These are phyloP conservation scores for Pterocles burchelli DNA, from an alignment of 2,113 vertebrate species.

Conservation along the genomic window DNA sequence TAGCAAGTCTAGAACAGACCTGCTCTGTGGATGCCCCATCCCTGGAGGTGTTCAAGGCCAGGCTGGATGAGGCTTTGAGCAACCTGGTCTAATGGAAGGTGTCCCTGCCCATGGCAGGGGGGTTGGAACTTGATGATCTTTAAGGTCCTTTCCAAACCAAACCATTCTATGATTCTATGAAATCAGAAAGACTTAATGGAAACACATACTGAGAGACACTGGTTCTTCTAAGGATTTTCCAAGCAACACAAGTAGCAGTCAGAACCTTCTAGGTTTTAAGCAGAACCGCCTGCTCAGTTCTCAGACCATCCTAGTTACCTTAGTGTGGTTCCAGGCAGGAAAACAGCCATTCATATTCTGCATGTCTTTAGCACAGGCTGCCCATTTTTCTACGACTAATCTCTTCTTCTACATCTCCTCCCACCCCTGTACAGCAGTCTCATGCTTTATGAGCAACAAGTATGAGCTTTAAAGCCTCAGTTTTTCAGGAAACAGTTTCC, in stretches of 20 bases:
- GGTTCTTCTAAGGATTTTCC: not conserved
- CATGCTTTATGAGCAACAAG: not conserved
- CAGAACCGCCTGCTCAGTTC: not conserved
- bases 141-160: no score
- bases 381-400: not conserved
- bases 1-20: no score
- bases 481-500: not conserved
- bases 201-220: not conserved
- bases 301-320: not conserved
- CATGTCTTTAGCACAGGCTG: fast-evolving
- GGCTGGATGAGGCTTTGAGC: no score
- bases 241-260: not conserved
- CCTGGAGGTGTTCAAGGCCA: no score
- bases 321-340: not conserved
- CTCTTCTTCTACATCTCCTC: not conserved
- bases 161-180: no score
- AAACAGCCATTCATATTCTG: fast-evolving
- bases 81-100: no score
- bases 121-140: no score
- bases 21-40: no score
- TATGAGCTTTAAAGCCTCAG: not conserved
- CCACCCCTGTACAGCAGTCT: not conserved
- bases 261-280: not conserved
- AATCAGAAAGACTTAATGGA: not conserved
- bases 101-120: no score